A percentile compares a stretch with the other conserved stretches of the same genome.
Conservation (phyloP, 2,113 vertebrate genomes). For the Spizaetus ornatus region DNA sequence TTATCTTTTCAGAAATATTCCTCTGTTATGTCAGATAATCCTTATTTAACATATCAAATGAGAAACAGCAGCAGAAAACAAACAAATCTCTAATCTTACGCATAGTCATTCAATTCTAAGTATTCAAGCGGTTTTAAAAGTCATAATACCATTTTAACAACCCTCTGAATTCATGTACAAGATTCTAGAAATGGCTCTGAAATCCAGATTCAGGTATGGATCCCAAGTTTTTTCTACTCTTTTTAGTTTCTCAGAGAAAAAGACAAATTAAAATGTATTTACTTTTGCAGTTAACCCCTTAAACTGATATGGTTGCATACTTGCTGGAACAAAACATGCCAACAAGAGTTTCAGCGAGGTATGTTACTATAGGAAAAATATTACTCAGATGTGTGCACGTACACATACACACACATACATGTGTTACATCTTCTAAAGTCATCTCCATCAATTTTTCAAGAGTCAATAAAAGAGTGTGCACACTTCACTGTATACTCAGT, state of each 20-base stretch:
- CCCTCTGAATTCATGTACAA: neutral
- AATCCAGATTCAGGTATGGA: neutral
- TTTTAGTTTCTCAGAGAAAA: neutral
- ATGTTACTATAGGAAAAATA: neutral
- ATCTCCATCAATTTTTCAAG: neutral
- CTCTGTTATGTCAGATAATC: neutral
- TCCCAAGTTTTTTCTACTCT: neutral
- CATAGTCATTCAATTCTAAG: neutral
- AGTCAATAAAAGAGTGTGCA: neutral
- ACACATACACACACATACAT: accelerated
- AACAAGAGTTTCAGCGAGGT: neutral
- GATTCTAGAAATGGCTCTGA: neutral
- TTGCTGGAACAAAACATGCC: neutral
- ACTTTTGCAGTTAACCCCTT: neutral
- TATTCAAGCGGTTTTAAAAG: neutral
- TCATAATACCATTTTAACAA: neutral
- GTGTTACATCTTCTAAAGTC: neutral
- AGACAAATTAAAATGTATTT: neutral
- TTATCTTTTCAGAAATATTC: neutral
- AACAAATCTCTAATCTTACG: neutral
- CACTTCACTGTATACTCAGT: neutral
- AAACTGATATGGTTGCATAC: neutral
- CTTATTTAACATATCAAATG: neutral
- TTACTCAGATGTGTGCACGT: no score
- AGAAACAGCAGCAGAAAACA: neutral